Evolutionary conservation across 2,888 invertebrate species (phyloP).

Genomic region (Aplocera efformata): DNA sequence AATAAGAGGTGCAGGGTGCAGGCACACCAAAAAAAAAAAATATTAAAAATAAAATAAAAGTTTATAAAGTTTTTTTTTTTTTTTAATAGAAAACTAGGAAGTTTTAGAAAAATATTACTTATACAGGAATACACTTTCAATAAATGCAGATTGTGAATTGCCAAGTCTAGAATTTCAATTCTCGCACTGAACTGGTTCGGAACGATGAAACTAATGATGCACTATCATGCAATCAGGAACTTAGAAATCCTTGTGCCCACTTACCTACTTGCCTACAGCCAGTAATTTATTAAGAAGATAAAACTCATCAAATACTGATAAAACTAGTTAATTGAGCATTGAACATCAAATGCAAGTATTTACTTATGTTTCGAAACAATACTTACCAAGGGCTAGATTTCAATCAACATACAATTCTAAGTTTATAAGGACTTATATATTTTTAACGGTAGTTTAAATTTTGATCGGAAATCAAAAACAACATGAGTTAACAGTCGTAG

Average conservation of each 20-base stretch:
- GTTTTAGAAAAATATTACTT: too few relatives aligned
- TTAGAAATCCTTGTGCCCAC: constrained; percentile 12
- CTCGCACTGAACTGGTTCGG: constrained; percentile 48
- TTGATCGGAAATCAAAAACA: too few relatives aligned
- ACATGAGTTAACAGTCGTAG: too few relatives aligned
- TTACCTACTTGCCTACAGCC: constrained; percentile 1
- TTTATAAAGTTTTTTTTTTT: too few relatives aligned
- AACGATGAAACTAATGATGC: constrained; percentile 52
- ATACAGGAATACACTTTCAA: constrained; percentile 19
- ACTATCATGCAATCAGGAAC: constrained; percentile 50
- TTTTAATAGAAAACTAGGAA: too few relatives aligned
- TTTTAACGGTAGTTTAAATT: too few relatives aligned
- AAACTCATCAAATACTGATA: constrained; percentile 3
- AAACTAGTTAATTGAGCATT: constrained; percentile 1
- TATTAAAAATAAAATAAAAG: constrained; percentile 9
- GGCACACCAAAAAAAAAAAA: constrained; percentile 2
- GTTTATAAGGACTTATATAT: too few relatives aligned
- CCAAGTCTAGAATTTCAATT: constrained; percentile 55
- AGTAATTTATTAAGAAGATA: constrained; percentile 10
- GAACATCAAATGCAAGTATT: too few relatives aligned
- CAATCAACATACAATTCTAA: too few relatives aligned
- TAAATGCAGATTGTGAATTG: constrained; percentile 19
- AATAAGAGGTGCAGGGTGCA: too few relatives aligned
- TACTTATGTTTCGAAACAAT: too few relatives aligned
- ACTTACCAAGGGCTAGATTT: too few relatives aligned